Evolutionary conservation across 2,888 invertebrate species (phyloP).

Genomic region (Microplitis manilae): DNA sequence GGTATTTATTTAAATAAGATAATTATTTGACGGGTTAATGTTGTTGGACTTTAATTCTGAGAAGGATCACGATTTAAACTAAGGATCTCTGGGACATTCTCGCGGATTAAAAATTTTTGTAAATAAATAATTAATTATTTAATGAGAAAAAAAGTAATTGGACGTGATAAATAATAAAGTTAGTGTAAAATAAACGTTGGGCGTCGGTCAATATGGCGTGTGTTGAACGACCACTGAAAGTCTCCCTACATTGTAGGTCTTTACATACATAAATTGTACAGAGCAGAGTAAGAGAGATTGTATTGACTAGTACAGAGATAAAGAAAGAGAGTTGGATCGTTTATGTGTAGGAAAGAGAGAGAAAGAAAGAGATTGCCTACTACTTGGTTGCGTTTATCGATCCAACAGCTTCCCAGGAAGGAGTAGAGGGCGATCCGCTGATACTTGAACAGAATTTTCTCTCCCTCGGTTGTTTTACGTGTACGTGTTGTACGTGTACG

Average conservation of each 20-base stretch:
- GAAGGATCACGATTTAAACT: too few species aligned
- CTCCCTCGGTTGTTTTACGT: slow-evolving; percentile 12
- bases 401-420: slow-evolving; percentile 58
- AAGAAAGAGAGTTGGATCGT: background rate
- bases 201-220: slow-evolving; percentile 39
- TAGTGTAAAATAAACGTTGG: slow-evolving; percentile 34
- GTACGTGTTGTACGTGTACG: slow-evolving; percentile 1
- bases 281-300: background rate
- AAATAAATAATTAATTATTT: background rate
- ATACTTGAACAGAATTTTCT: slow-evolving; percentile 43
- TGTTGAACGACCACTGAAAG: slow-evolving; percentile 34
- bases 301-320: slow-evolving; percentile 11
- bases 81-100: too few species aligned
- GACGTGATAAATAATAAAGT: background rate
- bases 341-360: background rate
- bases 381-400: slow-evolving; percentile 55
- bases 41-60: too few species aligned
- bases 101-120: too few species aligned
- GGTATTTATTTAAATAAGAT: background rate
- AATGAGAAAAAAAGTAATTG: background rate
- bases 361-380: slow-evolving; percentile 19
- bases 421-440: slow-evolving; percentile 19
- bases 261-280: background rate
- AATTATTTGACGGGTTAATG: too few species aligned
- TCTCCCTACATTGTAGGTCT: slow-evolving; percentile 12